Conservation (phyloP, 2,113 vertebrate genomes). For the Heptranchias perlo region DNA sequence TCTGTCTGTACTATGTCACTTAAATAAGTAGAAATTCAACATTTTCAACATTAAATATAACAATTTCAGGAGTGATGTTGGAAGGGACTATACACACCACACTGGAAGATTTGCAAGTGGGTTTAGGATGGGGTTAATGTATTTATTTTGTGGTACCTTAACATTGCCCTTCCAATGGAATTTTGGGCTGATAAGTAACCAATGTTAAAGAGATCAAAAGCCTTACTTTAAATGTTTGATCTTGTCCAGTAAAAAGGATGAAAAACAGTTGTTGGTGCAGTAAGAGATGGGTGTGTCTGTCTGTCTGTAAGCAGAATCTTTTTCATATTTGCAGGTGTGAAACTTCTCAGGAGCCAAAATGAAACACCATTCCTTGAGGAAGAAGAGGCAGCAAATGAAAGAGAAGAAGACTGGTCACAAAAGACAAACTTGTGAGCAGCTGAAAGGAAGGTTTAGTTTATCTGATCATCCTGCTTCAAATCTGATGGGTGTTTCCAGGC, state of each 20-base stretch:
- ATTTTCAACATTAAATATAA: not conserved
- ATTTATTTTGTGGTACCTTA: not conserved
- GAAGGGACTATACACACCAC: not conserved
- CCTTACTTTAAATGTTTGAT: not conserved
- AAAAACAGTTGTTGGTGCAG: not conserved
- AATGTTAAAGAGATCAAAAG: not conserved
- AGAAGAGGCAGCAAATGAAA: slow-evolving; percentile 55
- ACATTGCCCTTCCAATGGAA: not conserved
- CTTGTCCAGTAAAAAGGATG: not conserved
- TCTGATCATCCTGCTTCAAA: slow-evolving; percentile 34
- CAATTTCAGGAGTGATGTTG: not conserved
- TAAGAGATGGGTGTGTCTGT: not conserved
- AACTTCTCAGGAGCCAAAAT: slow-evolving; percentile 65
- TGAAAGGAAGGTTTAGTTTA: slow-evolving; percentile 2
- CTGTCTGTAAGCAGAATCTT: slow-evolving; percentile 44
- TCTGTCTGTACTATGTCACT: not conserved
- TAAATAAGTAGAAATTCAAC: not conserved
- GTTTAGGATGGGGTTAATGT: not conserved
- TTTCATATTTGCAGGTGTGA: slow-evolving; percentile 62
- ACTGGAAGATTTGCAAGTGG: not conserved
- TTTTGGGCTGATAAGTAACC: not conserved
- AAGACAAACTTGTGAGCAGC: slow-evolving; percentile 42
- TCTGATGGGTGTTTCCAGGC: not conserved
- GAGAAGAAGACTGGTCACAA: slow-evolving; percentile 60
- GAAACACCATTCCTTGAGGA: slow-evolving; percentile 64